Evolutionary conservation across 2,113 vertebrate genomes (phyloP).

Genomic region (Bambusicola thoracicus): DNA sequence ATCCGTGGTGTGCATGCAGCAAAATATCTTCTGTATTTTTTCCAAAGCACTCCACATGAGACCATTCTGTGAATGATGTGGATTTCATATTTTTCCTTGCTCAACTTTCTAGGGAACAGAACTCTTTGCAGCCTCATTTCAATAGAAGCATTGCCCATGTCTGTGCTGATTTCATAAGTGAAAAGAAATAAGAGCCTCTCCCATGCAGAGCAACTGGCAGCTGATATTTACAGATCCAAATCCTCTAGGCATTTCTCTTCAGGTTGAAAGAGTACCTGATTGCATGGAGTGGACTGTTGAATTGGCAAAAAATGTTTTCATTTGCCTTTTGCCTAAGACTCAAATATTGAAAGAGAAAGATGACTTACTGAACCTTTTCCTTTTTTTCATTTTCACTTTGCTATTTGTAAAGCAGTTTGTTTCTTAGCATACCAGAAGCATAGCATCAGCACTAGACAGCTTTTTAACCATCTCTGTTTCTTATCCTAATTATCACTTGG

Average conservation of each 20-base stretch:
- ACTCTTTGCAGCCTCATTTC: neutral
- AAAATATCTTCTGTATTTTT: neutral
- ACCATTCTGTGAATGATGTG: neutral
- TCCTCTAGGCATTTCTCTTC: neutral
- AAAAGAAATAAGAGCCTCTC: neutral
- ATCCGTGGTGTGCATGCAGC: neutral
- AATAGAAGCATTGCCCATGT: neutral
- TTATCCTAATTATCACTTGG: neutral
- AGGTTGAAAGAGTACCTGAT: neutral
- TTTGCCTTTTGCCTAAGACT: conserved; percentile 9
- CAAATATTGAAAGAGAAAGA: conserved; percentile 55
- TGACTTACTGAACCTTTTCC: neutral
- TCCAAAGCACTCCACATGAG: neutral
- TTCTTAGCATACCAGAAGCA: neutral
- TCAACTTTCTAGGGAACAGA: neutral
- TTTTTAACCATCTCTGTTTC: neutral
- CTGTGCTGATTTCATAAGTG: neutral
- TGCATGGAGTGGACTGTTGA: neutral
- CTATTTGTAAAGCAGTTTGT: neutral
- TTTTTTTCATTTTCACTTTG: conserved; percentile 63
- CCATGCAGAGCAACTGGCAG: neutral
- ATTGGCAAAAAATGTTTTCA: neutral
- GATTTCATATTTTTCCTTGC: neutral
- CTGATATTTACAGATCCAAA: neutral
- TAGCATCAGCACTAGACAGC: neutral